Percentiles rank a stretch among this genome's conserved stretches.
phyloP scores from a whole-genome alignment of 2,113 vertebrate genomes.

The Bubo blakistoni region DNA sequence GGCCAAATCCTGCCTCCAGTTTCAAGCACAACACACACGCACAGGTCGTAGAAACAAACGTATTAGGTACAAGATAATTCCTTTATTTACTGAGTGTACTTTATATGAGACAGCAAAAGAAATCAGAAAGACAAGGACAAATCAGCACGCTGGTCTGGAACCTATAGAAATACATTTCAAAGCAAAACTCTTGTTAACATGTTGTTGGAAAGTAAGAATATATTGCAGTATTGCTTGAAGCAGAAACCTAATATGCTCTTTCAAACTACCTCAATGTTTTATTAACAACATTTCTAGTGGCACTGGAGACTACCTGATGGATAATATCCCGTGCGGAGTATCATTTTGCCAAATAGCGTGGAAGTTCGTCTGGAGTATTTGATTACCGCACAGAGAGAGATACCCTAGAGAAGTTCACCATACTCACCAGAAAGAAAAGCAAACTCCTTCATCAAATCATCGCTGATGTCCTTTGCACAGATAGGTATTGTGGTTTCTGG shows the following conservation, averaged over 20 bases:
- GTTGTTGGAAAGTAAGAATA: background rate
- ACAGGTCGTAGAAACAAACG: background rate
- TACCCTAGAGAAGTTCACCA: background rate
- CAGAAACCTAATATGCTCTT: slow-evolving; percentile 6
- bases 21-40: background rate
- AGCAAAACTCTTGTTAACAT: background rate
- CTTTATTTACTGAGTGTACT: background rate
- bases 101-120: background rate
- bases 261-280: slow-evolving; percentile 32
- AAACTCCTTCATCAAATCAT: slow-evolving; percentile 89
- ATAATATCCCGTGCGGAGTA: background rate
- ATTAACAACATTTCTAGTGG: slow-evolving; percentile 31
- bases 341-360: slow-evolving; percentile 12
- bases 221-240: background rate
- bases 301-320: background rate
- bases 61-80: background rate
- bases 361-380: slow-evolving; percentile 7
- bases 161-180: background rate
- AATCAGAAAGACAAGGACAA: background rate
- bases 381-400: background rate
- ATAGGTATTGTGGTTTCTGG: slow-evolving; percentile 79
- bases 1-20: background rate
- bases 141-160: background rate
- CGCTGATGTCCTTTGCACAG: slow-evolving; percentile 83
- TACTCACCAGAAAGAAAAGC: slow-evolving; percentile 92